These are phyloP conservation scores for Bradypodion pumilum DNA, from an alignment of 2,797 vertebrate species.

Conservation along the genomic window DNA sequence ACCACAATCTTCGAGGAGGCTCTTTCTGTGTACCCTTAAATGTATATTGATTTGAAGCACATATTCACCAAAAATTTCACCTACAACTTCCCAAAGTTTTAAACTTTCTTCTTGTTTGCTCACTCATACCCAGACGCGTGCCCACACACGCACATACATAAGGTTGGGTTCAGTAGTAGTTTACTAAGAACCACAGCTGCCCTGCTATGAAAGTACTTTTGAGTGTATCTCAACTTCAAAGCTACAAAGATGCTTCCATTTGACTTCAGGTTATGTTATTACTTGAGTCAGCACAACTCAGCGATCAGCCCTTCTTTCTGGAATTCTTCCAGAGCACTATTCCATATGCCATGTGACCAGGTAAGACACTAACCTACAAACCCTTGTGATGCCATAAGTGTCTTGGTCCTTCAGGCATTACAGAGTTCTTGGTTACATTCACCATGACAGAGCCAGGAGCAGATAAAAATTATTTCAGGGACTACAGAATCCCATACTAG, in stretches of 20 bases:
- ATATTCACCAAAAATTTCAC: not conserved
- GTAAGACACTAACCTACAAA: fast-evolving
- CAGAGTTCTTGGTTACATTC: not conserved
- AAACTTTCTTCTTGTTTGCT: too few species aligned
- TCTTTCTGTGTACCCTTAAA: too few species aligned
- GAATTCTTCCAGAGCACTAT: not conserved
- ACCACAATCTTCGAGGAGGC: too few species aligned
- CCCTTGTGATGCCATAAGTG: not conserved
- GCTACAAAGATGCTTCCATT: not conserved
- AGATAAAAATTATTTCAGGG: too few species aligned
- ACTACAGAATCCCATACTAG: too few species aligned
- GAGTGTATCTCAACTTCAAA: not conserved
- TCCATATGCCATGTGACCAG: not conserved
- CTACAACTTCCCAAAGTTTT: not conserved
- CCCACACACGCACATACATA: not conserved
- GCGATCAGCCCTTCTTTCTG: not conserved
- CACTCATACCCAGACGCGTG: too few species aligned
- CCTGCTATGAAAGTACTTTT: not conserved
- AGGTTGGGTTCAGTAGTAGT: not conserved
- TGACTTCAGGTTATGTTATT: constrained; percentile 7
- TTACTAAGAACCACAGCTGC: not conserved
- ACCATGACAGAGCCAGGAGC: not conserved
- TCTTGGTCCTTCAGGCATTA: not conserved
- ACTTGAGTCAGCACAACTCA: constrained; percentile 4
- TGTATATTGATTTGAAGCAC: not conserved